A percentile compares a stretch with the other conserved stretches of the same genome.
phyloP scores from a whole-genome alignment of 2,888 invertebrate genomes.

The Meta bourneti region DNA sequence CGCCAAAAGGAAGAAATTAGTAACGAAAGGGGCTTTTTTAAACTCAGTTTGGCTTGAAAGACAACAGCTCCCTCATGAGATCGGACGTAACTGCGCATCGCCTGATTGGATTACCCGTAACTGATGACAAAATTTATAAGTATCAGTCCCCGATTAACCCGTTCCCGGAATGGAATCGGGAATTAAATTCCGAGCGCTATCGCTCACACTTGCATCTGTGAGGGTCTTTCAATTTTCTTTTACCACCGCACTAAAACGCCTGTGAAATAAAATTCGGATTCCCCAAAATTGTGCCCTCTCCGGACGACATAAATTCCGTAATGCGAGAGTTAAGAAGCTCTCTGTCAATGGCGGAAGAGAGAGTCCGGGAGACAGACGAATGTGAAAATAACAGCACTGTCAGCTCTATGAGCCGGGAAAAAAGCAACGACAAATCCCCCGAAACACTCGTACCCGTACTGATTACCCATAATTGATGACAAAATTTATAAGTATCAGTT shows the following conservation, averaged over 20 bases:
- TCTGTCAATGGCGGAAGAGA: conserved; percentile 15
- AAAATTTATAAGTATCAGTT: conserved; percentile 43
- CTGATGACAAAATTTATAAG: conserved; percentile 38
- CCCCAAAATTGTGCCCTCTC: conserved; percentile 31
- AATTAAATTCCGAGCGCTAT: background rate
- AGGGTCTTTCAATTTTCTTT: background rate
- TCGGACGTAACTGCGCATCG: background rate
- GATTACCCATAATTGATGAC: conserved; percentile 23
- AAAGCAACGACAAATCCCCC: conserved; percentile 69
- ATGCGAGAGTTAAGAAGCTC: conserved; percentile 18
- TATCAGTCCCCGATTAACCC: conserved; percentile 38
- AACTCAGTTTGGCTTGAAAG: conserved; percentile 7
- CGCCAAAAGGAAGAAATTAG: conserved; percentile 26
- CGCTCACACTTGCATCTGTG: background rate
- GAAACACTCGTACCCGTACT: no score
- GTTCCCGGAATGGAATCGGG: background rate
- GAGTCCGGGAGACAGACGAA: conserved; percentile 41
- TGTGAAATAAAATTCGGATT: conserved; percentile 46
- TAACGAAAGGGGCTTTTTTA: conserved; percentile 23
- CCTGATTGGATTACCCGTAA: conserved; percentile 12
- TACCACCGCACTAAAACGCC: background rate
- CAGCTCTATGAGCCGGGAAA: conserved; percentile 71
- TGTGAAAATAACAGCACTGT: conserved; percentile 63
- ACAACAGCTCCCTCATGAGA: background rate
- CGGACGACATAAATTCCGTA: conserved; percentile 35